A percentile compares a stretch with the other conserved stretches of the same genome.
Evolutionary conservation across 2,797 vertebrate genomes (phyloP).

Genomic region (Sciurus carolinensis): DNA sequence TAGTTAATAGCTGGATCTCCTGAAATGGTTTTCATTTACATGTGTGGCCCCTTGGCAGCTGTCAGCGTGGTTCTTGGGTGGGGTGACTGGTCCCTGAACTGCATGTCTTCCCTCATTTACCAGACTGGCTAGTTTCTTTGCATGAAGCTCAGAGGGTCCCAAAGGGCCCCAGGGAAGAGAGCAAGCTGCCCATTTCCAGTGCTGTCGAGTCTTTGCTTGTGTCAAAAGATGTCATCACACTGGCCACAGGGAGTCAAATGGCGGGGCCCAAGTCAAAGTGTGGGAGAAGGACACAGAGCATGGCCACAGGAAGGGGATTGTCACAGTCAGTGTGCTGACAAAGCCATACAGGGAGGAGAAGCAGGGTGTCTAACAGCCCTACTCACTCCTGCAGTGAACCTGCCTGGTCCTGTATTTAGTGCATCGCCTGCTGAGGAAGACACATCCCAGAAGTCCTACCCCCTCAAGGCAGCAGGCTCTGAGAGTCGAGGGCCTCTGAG

Average conservation of each 20-base stretch:
- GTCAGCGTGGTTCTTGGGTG: not conserved
- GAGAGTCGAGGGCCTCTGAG: not conserved
- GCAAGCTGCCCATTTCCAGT: not conserved
- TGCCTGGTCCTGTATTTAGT: not conserved
- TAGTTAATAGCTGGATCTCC: not conserved
- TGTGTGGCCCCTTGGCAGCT: not conserved
- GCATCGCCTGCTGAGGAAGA: not conserved
- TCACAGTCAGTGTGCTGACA: not conserved
- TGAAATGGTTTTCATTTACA: not conserved
- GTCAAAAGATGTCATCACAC: not conserved
- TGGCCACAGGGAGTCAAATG: not conserved
- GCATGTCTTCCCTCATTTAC: too few relatives aligned
- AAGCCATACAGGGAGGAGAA: not conserved
- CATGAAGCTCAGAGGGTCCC: not conserved
- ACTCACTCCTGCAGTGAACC: not conserved
- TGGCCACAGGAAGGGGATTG: not conserved
- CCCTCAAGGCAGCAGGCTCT: not conserved
- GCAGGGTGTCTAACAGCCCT: too few relatives aligned
- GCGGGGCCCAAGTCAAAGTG: not conserved
- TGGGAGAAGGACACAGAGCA: not conserved
- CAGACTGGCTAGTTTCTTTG: not conserved
- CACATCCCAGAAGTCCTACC: not conserved
- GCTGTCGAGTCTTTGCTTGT: not conserved
- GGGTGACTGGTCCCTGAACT: not conserved
- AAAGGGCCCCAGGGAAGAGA: not conserved